Evolutionary conservation across 2,888 invertebrate species (phyloP), one percentile per base, ranked within the genome.

Genomic region (Acronicta alni): DNA sequence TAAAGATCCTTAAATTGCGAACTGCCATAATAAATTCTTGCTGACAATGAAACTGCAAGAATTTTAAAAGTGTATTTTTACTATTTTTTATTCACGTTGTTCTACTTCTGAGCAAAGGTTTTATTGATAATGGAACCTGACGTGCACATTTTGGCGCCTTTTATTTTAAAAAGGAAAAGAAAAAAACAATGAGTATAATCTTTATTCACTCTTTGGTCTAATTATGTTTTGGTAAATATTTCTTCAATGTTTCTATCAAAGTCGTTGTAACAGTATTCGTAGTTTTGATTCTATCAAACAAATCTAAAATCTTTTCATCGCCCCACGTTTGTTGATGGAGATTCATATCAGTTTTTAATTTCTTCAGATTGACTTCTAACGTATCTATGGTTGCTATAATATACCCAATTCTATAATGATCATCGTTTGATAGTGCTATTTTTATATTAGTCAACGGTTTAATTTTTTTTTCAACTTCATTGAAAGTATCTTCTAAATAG

Each of bases 381-480:
- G 81, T 81, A n/a, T 89, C 89, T 0, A 89, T 61, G 35, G 82
- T 87, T 0, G 88, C 84, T 2, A 85, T 57, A 0, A 89, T 79
- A 20, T 89, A 89, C 0, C 89, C 89, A 0, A 87, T 79, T 58
- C 68, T 82, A 30, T 78, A 88, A 3, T 73, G 63, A 3, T 79
- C 65, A 1, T 81, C 64, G 0, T 79, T 67, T 0, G 60, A 57
- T 8, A 84, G 79, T 0, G 67, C 51, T 0, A 75, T 53, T 51
- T 84, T 86, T 0, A 82, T 44, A 7, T 67, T 48, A 3, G 65
- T 64, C 0, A 87, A 43, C 0, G 83, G 70, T 14, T 53, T 54
- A 0, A 84, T 69, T 62, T 85, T 86, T 0, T 53, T 63, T 30
- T 75, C 66, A 0, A 89, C 76, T 3, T 87, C 83, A 1, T 58